phyloP scores from a whole-genome alignment of 2,888 invertebrate genomes.

The Leptinotarsa rubiginosa region DNA sequence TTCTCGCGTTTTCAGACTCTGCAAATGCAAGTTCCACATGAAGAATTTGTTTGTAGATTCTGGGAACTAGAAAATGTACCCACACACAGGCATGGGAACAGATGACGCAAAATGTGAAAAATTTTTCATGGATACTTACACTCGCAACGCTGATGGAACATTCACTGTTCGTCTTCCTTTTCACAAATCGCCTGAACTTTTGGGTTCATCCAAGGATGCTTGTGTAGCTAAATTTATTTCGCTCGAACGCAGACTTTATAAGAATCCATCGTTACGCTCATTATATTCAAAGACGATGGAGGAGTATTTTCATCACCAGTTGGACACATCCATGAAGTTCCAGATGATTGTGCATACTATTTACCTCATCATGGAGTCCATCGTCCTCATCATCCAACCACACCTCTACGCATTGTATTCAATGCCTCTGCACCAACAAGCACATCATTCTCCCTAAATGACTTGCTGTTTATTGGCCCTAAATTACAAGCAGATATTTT shows the following conservation, averaged over 20 bases:
- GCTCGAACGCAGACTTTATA: not conserved
- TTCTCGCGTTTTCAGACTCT: not conserved
- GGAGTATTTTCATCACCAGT: not conserved
- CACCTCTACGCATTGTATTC: not conserved
- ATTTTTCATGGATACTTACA: not conserved
- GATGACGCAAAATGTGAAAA: not conserved
- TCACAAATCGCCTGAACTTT: not conserved
- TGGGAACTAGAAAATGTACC: not conserved
- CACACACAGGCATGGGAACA: not conserved
- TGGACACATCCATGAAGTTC: not conserved
- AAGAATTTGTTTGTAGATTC: not conserved
- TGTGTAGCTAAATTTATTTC: not conserved
- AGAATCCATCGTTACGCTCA: not conserved
- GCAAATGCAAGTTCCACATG: not conserved
- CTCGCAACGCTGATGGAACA: not conserved
- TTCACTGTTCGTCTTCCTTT: not conserved
- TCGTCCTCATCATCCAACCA: constrained; percentile 1
- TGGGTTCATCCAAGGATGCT: not conserved
- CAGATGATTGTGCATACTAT: not conserved
- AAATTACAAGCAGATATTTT: constrained; percentile 7
- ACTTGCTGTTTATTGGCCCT: not conserved
- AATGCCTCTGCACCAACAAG: not conserved
- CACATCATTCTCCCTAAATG: not conserved
- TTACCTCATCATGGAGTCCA: not conserved
- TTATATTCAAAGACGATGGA: not conserved